Evolutionary conservation across 2,888 invertebrate species (phyloP).

Genomic region (Boloria euphrosyne): DNA sequence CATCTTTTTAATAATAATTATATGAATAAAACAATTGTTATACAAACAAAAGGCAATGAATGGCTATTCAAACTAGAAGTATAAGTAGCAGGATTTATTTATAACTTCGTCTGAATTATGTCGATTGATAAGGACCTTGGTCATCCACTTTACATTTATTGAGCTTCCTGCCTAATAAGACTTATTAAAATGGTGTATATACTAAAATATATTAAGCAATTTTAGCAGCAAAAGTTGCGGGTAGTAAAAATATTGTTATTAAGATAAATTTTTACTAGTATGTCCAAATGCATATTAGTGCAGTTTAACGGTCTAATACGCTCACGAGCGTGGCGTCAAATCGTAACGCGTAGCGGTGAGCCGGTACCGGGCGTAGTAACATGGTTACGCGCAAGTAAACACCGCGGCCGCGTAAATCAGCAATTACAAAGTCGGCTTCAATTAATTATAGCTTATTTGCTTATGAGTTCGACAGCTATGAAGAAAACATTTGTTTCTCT

Average conservation of each 20-base stretch:
- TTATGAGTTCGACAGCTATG: constrained; percentile 1
- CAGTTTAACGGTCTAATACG: constrained; percentile 44
- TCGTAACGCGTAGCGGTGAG: constrained; percentile 30
- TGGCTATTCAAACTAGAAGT: too few relatives aligned
- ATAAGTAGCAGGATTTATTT: too few relatives aligned
- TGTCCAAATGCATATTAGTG: constrained; percentile 4
- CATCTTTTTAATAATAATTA: too few relatives aligned
- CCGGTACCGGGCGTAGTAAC: constrained; percentile 26
- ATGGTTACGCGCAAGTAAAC: constrained; percentile 24
- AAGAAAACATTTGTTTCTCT: background rate
- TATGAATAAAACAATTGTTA: too few relatives aligned
- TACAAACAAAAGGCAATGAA: too few relatives aligned
- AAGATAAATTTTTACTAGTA: background rate
- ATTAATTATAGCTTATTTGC: background rate
- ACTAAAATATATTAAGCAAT: too few relatives aligned
- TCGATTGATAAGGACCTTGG: too few relatives aligned
- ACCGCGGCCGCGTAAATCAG: constrained; percentile 27
- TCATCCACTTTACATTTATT: too few relatives aligned
- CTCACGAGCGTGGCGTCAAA: constrained; percentile 45
- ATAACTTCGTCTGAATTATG: too few relatives aligned
- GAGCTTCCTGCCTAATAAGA: too few relatives aligned
- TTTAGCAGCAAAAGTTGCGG: too few relatives aligned
- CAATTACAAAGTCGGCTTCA: constrained; percentile 3
- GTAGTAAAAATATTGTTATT: background rate
- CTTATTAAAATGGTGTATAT: too few relatives aligned